Percentiles rank a stretch among this genome's conserved stretches.
phyloP scores from a whole-genome alignment of 2,113 vertebrate genomes.

The Brachyhypopomus occidentalis region DNA sequence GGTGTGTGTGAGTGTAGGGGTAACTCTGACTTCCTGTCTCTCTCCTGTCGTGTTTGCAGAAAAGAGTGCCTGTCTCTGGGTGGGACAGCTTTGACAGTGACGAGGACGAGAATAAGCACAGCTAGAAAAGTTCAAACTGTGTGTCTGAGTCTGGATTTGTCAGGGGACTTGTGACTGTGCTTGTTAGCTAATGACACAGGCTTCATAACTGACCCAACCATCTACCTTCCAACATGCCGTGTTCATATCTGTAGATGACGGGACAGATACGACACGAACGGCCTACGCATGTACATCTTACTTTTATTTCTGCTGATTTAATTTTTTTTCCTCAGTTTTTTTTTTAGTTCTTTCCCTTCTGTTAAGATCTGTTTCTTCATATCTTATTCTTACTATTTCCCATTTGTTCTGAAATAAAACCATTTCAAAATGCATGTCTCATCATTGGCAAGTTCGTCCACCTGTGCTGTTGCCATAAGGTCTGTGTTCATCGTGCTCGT shows the following conservation, averaged over 20 bases:
- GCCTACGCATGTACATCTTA: conserved; percentile 43
- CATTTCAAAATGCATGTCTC: conserved; percentile 50
- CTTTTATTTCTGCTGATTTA: conserved; percentile 3
- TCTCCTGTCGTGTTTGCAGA: conserved; percentile 87
- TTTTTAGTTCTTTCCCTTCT: background rate
- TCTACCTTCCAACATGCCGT: background rate
- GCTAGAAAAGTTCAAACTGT: conserved; percentile 60
- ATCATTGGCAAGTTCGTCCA: conserved; percentile 14
- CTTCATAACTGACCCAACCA: background rate
- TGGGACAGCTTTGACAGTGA: conserved; percentile 79
- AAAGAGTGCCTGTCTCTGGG: conserved; percentile 80
- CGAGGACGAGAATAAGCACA: conserved; percentile 77
- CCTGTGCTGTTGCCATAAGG: background rate
- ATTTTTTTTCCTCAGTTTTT: conserved; percentile 10
- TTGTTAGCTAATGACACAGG: conserved; percentile 5
- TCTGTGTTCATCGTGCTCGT: no score
- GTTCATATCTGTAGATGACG: background rate
- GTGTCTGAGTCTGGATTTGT: conserved; percentile 40
- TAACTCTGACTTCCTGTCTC: conserved; percentile 60
- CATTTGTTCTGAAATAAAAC: conserved; percentile 65
- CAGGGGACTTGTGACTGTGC: conserved; percentile 1
- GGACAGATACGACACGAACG: background rate
- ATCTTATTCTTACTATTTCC: background rate
- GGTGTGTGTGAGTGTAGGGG: no score
- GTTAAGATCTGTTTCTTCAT: background rate